Conservation (phyloP, 1,140 invertebrate genomes). For the Araneus ventricosus region DNA sequence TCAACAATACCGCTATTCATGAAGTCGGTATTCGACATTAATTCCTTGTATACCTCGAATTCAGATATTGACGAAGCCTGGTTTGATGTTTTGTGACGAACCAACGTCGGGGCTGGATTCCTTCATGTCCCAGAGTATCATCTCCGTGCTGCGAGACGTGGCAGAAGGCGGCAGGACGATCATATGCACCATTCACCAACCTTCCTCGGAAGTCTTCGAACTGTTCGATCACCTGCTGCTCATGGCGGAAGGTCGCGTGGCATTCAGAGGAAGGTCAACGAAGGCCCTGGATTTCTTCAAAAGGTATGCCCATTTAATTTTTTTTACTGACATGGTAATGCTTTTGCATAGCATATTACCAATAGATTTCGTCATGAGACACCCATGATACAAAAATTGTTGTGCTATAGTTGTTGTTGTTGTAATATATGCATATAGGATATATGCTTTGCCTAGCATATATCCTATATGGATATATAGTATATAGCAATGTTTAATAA, state of each 20-base stretch:
- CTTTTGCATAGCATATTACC: too few relatives aligned
- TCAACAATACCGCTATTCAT: too few relatives aligned
- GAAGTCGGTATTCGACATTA: too few relatives aligned
- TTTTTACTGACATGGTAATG: too few relatives aligned
- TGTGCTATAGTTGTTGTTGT: too few relatives aligned
- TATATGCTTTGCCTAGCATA: too few relatives aligned
- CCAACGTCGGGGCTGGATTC: conserved; percentile 96
- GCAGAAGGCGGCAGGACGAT: conserved; percentile 94
- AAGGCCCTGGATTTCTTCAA: conserved; percentile 91
- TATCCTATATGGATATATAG: too few relatives aligned
- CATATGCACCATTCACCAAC: conserved; percentile 97
- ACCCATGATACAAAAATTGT: too few relatives aligned
- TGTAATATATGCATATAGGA: too few relatives aligned
- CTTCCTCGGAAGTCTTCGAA: conserved; percentile 94
- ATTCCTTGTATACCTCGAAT: not conserved
- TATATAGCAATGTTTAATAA: too few relatives aligned
- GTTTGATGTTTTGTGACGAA: conserved; percentile 97
- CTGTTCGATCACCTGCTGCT: conserved; percentile 95
- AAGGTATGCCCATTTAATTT: conserved; percentile 83
- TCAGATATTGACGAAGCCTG: conserved; percentile 94
- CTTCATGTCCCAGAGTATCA: conserved; percentile 94
- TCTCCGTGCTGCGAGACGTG: conserved; percentile 86
- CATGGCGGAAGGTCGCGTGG: conserved; percentile 94
- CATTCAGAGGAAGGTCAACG: conserved; percentile 90
- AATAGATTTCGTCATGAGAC: too few relatives aligned